Evolutionary conservation across 2,113 vertebrate species (phyloP).

Genomic region (Megalops atlanticus): DNA sequence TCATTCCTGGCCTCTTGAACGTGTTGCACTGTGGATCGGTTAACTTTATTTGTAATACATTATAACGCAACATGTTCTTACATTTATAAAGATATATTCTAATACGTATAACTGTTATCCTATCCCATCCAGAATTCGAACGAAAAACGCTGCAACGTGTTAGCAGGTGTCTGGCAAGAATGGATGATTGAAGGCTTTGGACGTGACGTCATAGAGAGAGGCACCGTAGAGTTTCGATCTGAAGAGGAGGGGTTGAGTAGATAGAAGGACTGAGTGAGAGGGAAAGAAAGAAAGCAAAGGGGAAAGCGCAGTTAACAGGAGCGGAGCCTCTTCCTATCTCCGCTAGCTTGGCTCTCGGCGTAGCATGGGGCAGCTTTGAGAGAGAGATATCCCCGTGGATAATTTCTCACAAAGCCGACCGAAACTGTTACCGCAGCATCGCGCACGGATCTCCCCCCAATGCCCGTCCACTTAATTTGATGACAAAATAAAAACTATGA

Average conservation of each 20-base stretch:
- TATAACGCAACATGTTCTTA: too few relatives aligned
- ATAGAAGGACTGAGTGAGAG: constrained; percentile 19
- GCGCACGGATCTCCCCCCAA: constrained; percentile 15
- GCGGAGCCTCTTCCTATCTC: background rate
- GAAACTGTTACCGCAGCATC: constrained; percentile 22
- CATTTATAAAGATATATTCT: too few relatives aligned
- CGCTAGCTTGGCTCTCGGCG: background rate
- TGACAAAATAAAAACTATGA: constrained; percentile 22
- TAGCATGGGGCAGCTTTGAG: constrained; percentile 33
- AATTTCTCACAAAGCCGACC: background rate
- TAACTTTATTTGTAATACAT: too few relatives aligned
- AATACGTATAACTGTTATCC: too few relatives aligned
- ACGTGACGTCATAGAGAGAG: constrained; percentile 49
- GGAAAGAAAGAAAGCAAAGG: constrained; percentile 16
- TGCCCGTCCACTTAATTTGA: constrained; percentile 12
- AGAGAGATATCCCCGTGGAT: constrained; percentile 27
- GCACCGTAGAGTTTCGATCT: constrained; percentile 35
- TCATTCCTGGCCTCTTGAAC: too few relatives aligned
- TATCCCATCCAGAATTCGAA: background rate
- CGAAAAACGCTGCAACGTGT: background rate
- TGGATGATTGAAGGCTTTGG: constrained; percentile 26
- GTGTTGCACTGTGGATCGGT: too few relatives aligned
- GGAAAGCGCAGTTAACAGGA: constrained; percentile 10
- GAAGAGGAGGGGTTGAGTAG: constrained; percentile 15
- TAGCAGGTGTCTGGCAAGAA: constrained; percentile 46